Percentiles rank a stretch among this genome's conserved stretches.
Conservation (phyloP, 2,113 vertebrate genomes). For the Rattus norvegicus region DNA sequence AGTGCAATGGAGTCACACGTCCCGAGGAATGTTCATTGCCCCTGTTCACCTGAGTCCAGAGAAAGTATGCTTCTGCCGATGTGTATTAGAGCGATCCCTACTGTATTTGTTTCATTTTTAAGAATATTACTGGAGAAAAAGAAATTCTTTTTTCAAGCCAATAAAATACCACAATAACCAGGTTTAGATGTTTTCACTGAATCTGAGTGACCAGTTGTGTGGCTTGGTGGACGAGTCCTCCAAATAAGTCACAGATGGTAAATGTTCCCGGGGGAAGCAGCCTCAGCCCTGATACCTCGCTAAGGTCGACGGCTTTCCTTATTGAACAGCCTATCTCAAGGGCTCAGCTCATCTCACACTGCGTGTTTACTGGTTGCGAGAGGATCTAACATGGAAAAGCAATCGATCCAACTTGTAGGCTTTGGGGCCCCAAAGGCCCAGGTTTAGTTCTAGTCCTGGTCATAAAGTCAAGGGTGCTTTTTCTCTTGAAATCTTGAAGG, state of each 20-base stretch:
- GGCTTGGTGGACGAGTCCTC: slow-evolving; percentile 9
- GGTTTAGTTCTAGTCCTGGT: not conserved
- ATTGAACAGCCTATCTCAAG: not conserved
- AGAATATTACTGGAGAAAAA: slow-evolving; percentile 46
- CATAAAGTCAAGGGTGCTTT: not conserved
- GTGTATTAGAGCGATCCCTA: not conserved
- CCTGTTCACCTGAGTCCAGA: not conserved
- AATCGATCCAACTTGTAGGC: not conserved
- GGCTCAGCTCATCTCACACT: not conserved
- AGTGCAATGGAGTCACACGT: not conserved
- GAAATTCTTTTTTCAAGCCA: slow-evolving; percentile 46
- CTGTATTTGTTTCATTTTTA: slow-evolving; percentile 53
- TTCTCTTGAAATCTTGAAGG: not conserved
- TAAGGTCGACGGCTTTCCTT: not conserved
- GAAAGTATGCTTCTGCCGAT: slow-evolving; percentile 8
- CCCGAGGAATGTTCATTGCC: not conserved
- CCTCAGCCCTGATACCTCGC: not conserved
- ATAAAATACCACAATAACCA: slow-evolving; percentile 54
- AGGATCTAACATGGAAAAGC: not conserved
- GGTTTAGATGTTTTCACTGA: slow-evolving; percentile 60
- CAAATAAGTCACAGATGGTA: slow-evolving; percentile 53
- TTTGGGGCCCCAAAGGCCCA: not conserved
- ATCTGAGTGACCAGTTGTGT: slow-evolving; percentile 56
- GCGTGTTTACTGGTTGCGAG: not conserved
- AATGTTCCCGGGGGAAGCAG: not conserved